Evolutionary conservation across 2,888 invertebrate species (phyloP).

Genomic region (Molorchus minor): DNA sequence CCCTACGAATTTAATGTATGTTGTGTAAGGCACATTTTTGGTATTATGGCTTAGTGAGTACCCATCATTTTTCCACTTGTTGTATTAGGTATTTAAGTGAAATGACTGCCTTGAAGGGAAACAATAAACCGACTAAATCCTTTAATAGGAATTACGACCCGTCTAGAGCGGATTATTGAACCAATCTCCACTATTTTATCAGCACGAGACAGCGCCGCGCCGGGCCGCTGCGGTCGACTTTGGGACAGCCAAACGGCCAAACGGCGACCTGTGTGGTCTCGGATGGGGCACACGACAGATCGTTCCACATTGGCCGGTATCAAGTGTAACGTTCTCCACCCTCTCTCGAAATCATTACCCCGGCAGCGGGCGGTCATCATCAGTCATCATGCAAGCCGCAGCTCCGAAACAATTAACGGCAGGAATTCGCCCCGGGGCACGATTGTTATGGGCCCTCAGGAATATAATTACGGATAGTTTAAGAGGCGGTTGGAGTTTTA

Average conservation of each 20-base stretch:
- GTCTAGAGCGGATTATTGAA: neutral
- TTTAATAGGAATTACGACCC: too few relatives aligned
- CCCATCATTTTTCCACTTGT: too few relatives aligned
- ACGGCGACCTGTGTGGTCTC: neutral
- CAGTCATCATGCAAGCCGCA: neutral
- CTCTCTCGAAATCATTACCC: neutral
- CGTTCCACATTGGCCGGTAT: neutral
- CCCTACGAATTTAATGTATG: too few relatives aligned
- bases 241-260: neutral
- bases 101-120: too few relatives aligned
- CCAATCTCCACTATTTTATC: neutral
- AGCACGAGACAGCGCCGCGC: too few relatives aligned
- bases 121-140: too few relatives aligned
- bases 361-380: neutral
- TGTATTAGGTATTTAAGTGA: too few relatives aligned
- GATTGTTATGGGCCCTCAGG: slow-evolving; percentile 25
- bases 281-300: neutral
- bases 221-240: neutral
- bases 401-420: neutral
- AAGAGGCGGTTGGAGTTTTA: neutral
- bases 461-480: slow-evolving; percentile 30
- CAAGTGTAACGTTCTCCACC: neutral
- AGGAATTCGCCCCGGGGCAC: slow-evolving; percentile 1
- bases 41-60: too few relatives aligned
- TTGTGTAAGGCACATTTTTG: too few relatives aligned